phyloP scores from a whole-genome alignment of 1,140 invertebrate genomes.

The Eurosta solidaginis region DNA sequence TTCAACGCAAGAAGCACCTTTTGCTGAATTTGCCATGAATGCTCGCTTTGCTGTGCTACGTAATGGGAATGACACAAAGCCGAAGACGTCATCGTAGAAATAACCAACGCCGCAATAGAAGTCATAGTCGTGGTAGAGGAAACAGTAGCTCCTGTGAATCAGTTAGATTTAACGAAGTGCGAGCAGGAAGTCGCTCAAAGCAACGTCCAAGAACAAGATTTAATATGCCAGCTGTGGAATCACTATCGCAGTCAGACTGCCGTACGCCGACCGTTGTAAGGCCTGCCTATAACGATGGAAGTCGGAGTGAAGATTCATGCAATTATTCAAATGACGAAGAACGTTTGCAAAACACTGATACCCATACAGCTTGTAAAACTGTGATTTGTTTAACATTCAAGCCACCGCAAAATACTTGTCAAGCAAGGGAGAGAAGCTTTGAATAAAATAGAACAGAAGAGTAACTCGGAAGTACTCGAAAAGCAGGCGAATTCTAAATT shows the following conservation, averaged over 20 bases:
- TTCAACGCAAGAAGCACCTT: no score
- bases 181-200: background rate
- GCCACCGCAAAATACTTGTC: background rate
- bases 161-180: no score
- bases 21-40: no score
- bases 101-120: background rate
- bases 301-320: background rate
- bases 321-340: background rate
- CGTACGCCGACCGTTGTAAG: no score
- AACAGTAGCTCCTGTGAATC: background rate
- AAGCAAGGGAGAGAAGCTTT: no score
- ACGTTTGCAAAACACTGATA: background rate
- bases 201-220: no score
- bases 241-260: no score
- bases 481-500: no score
- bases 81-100: background rate
- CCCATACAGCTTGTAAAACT: background rate
- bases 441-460: no score
- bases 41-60: background rate
- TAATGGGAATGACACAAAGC: background rate
- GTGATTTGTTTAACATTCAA: background rate
- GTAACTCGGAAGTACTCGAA: no score
- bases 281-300: no score
- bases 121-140: background rate
- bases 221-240: no score